Evolutionary conservation across 2,797 vertebrate species (phyloP).

Genomic region (Arnoldichthys spilopterus): DNA sequence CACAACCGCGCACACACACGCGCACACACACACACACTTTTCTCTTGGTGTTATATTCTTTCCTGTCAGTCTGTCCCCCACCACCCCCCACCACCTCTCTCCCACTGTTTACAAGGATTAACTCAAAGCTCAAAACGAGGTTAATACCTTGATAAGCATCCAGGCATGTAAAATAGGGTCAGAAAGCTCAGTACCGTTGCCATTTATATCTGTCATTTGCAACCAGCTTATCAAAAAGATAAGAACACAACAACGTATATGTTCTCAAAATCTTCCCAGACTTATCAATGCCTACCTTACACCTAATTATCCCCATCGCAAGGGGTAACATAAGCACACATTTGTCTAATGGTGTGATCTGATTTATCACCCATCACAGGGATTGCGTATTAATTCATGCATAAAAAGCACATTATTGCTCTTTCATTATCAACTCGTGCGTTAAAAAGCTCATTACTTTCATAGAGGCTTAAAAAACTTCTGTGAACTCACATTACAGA

Average conservation of each 20-base stretch:
- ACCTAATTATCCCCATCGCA: background rate
- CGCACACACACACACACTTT: background rate
- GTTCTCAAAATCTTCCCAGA: background rate
- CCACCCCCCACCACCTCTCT: background rate
- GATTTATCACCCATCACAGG: background rate
- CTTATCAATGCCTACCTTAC: background rate
- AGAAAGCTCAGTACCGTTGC: constrained; percentile 1
- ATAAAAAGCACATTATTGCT: background rate
- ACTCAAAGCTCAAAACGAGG: constrained; percentile 67
- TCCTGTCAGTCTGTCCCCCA: background rate
- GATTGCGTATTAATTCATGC: background rate
- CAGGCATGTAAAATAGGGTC: constrained; percentile 47
- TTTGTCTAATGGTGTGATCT: background rate
- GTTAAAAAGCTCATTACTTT: background rate
- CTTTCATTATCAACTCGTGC: background rate
- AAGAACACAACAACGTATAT: background rate
- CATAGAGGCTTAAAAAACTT: no score
- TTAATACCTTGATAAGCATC: constrained; percentile 72
- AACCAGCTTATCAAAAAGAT: background rate
- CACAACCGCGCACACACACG: no score
- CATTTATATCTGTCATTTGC: background rate
- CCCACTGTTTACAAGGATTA: constrained; percentile 63
- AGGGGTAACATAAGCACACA: background rate
- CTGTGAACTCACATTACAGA: background rate
- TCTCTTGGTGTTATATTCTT: background rate